These are phyloP conservation scores for Pleuronectes platessa DNA, from an alignment of 2,113 vertebrate genomes.

Conservation along the genomic window DNA sequence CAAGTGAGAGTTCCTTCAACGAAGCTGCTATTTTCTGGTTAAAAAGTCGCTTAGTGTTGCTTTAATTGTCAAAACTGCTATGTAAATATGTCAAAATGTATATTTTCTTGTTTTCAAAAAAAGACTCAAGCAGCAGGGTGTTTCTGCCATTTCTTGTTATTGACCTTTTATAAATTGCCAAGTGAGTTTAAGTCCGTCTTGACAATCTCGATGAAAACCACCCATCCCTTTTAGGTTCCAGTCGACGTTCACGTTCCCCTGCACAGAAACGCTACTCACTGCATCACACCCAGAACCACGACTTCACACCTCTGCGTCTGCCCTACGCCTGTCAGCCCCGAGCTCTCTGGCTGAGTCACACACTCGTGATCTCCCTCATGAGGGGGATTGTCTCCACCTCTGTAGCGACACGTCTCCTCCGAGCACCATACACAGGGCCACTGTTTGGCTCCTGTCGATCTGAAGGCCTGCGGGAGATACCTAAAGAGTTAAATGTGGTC, in stretches of 20 bases:
- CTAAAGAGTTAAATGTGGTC: constrained; percentile 3
- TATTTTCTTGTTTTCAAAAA: constrained; percentile 59
- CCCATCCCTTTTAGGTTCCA: constrained; percentile 45
- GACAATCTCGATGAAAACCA: background rate
- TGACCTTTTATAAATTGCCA: background rate
- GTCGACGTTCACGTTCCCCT: constrained; percentile 30
- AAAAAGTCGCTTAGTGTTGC: background rate
- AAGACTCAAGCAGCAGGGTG: constrained; percentile 15
- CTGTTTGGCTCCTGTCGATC: constrained; percentile 13
- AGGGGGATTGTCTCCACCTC: constrained; percentile 12
- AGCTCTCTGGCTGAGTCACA: constrained; percentile 11
- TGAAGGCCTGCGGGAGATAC: constrained; percentile 9
- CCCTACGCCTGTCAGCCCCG: background rate
- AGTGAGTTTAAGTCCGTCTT: background rate
- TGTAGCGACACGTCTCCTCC: constrained; percentile 11
- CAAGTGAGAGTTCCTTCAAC: no score
- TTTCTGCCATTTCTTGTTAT: background rate
- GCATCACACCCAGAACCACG: constrained; percentile 2
- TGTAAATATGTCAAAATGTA: constrained; percentile 64
- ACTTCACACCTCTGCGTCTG: constrained; percentile 35
- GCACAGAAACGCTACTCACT: constrained; percentile 9
- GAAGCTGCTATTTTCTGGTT: no score
- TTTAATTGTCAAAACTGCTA: background rate
- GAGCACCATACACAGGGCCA: background rate
- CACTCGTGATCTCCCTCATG: constrained; percentile 41